A percentile compares a stretch with the other conserved stretches of the same genome.
phyloP scores from a whole-genome alignment of 2,113 vertebrate genomes.

The Dolichotis patagonum region DNA sequence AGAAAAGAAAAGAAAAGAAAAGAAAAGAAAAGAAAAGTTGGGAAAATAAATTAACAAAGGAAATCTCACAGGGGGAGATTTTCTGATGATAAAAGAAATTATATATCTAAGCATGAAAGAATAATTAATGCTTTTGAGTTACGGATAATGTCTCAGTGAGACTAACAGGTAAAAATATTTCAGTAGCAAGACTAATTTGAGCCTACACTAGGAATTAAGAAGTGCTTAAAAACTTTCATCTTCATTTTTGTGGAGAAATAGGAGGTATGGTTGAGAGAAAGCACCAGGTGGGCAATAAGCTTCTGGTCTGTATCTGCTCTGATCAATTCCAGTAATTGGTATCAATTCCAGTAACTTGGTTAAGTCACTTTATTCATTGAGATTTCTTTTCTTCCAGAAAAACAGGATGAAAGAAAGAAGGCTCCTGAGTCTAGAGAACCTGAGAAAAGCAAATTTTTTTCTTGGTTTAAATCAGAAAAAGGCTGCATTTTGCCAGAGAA shows the following conservation, averaged over 20 bases:
- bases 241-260: neutral
- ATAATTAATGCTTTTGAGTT: conserved; percentile 46
- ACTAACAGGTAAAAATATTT: conserved; percentile 33
- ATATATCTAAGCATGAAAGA: neutral
- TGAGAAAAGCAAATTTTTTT: conserved; percentile 40
- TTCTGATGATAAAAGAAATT: conserved; percentile 54
- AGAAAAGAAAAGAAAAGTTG: neutral
- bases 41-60: conserved; percentile 57
- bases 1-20: neutral
- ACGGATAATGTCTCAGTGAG: conserved; percentile 28
- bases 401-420: neutral
- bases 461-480: conserved; percentile 56
- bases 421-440: neutral
- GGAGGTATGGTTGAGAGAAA: neutral
- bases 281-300: neutral
- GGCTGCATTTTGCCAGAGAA: neutral
- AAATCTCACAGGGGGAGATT: conserved; percentile 41
- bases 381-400: conserved; percentile 54
- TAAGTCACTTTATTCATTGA: neutral
- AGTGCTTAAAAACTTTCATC: conserved; percentile 50
- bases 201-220: neutral
- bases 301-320: neutral
- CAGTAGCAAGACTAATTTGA: conserved; percentile 9
- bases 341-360: neutral
- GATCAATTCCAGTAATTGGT: neutral